Evolutionary conservation across 2,113 vertebrate species (phyloP).

Genomic region (Plotosus lineatus): DNA sequence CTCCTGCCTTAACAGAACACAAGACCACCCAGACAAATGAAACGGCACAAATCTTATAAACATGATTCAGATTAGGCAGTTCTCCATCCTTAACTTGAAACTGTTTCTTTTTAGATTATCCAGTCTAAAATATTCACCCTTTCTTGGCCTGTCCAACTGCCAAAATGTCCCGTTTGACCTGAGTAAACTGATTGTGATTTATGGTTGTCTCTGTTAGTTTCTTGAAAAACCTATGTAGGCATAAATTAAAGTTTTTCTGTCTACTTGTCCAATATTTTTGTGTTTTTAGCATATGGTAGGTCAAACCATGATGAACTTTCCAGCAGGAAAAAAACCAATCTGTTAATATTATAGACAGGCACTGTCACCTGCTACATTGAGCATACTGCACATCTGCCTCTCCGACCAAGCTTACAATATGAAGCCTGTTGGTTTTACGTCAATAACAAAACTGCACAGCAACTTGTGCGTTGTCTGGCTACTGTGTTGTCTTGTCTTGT

Average conservation of each 20-base stretch:
- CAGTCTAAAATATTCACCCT: background rate
- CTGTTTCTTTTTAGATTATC: background rate
- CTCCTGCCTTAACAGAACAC: background rate
- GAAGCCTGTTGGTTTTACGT: background rate
- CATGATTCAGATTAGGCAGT: background rate
- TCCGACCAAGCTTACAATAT: background rate
- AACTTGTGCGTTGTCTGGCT: background rate
- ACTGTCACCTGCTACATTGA: background rate
- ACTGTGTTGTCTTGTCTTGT: background rate
- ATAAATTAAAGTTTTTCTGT: background rate
- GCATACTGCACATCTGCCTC: background rate
- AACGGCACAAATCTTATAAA: background rate
- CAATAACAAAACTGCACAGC: background rate
- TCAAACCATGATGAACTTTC: background rate
- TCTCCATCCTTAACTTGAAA: background rate
- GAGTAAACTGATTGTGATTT: background rate
- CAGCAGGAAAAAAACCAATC: constrained; percentile 4
- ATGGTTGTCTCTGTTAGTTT: background rate
- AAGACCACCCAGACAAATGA: background rate
- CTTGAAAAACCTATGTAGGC: background rate
- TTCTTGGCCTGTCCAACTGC: background rate
- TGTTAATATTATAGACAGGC: constrained; percentile 1
- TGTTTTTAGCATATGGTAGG: constrained; percentile 10
- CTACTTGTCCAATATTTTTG: background rate
- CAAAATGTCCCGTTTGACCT: background rate